These are phyloP conservation scores for Prolemur simus DNA, from an alignment of 2,113 vertebrate genomes.

Conservation along the genomic window DNA sequence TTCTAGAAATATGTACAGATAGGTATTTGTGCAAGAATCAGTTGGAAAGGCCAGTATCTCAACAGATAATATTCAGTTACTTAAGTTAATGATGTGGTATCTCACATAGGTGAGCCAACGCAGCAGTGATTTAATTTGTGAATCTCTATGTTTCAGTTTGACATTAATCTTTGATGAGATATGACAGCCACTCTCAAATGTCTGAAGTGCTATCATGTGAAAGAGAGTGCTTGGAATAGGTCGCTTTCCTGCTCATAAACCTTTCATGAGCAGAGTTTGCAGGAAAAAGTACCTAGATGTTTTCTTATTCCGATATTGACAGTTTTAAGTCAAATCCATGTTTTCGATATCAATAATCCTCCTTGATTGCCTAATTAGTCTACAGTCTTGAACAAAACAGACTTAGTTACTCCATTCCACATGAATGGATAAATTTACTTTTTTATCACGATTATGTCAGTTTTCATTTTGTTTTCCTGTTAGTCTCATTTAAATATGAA, in stretches of 20 bases:
- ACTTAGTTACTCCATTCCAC: background rate
- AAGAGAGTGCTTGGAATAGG: background rate
- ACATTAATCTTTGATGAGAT: background rate
- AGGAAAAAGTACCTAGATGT: background rate
- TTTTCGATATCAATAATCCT: background rate
- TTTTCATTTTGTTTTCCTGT: conserved; percentile 1
- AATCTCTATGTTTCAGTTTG: background rate
- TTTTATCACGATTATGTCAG: background rate
- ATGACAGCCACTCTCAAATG: background rate
- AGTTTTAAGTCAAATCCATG: background rate
- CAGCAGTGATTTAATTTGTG: background rate
- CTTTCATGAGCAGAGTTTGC: background rate
- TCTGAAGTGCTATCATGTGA: background rate
- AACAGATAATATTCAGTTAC: background rate
- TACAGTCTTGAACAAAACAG: background rate
- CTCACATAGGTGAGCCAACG: background rate
- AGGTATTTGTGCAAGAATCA: background rate
- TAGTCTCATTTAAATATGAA: conserved; percentile 56
- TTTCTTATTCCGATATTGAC: background rate
- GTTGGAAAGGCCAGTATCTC: background rate
- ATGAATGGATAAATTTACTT: background rate
- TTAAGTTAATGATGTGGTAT: background rate
- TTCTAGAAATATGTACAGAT: background rate
- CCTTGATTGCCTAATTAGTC: background rate
- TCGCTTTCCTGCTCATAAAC: background rate